Evolutionary conservation across 2,113 vertebrate genomes (phyloP).

Genomic region (Sialia sialis): DNA sequence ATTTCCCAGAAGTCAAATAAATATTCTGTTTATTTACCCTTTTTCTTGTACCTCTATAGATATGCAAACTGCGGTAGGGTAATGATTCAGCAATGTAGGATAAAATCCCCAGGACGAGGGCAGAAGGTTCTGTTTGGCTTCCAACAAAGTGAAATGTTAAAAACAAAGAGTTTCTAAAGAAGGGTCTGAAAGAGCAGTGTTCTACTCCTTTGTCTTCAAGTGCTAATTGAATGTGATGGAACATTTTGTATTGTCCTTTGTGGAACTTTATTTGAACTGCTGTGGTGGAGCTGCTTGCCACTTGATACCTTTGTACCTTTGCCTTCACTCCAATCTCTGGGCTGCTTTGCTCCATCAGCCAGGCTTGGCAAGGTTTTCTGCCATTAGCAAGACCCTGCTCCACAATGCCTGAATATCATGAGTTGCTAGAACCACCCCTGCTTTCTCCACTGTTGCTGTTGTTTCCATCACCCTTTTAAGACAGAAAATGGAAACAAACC

Average conservation of each 20-base stretch:
- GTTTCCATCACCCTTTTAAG: not conserved
- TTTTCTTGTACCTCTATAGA: not conserved
- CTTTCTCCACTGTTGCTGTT: not conserved
- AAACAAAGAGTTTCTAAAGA: not conserved
- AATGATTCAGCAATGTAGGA: not conserved
- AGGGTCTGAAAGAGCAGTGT: not conserved
- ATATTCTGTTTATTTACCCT: not conserved
- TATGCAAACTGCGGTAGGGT: not conserved
- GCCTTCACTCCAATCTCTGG: too few species aligned
- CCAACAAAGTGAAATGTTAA: not conserved
- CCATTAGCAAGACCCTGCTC: rapidly evolving
- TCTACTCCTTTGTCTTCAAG: not conserved
- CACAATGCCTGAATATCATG: not conserved
- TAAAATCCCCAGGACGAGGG: not conserved
- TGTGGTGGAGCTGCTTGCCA: not conserved
- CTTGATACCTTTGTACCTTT: not conserved
- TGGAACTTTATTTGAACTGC: not conserved
- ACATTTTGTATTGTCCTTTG: not conserved
- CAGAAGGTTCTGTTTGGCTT: not conserved
- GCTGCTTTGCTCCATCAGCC: not conserved
- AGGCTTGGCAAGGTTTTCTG: not conserved
- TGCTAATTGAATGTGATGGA: not conserved
- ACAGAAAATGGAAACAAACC: not conserved
- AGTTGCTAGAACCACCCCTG: not conserved
- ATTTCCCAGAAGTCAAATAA: not conserved